A percentile compares a stretch with the other conserved stretches of the same genome.
These are phyloP conservation scores for Channa striata DNA, from an alignment of 2,797 vertebrate species.

Conservation along the genomic window DNA sequence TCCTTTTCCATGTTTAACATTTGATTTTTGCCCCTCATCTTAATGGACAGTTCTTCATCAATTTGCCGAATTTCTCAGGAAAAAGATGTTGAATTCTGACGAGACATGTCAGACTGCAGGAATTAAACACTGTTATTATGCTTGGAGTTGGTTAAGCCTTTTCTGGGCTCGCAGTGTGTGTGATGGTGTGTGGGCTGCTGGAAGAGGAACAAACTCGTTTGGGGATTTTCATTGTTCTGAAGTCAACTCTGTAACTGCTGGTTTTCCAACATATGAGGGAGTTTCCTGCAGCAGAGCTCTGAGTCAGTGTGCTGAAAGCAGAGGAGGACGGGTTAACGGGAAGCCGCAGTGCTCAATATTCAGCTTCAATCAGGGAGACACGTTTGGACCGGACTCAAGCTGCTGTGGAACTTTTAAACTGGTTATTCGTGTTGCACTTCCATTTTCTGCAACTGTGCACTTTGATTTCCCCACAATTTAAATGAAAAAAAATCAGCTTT, in stretches of 20 bases:
- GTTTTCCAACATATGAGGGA: slow-evolving; percentile 49
- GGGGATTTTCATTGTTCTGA: slow-evolving; percentile 16
- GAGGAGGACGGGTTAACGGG: neutral
- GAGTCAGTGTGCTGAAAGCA: slow-evolving; percentile 14
- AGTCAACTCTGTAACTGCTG: slow-evolving; percentile 23
- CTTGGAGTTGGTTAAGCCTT: neutral
- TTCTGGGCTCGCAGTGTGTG: neutral
- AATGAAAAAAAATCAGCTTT: too few species aligned
- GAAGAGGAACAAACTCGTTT: slow-evolving; percentile 31
- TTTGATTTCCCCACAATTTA: neutral
- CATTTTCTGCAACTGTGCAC: neutral
- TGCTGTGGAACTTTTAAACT: neutral
- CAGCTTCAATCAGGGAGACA: neutral
- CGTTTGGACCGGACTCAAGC: neutral
- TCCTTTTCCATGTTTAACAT: too few species aligned
- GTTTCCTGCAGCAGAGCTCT: slow-evolving; percentile 54
- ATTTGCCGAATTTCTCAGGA: too few species aligned
- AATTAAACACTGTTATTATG: slow-evolving; percentile 1
- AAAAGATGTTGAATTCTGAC: too few species aligned
- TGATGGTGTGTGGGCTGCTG: slow-evolving; percentile 40
- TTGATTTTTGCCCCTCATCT: too few species aligned
- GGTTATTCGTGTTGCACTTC: neutral
- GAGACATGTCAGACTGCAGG: too few species aligned
- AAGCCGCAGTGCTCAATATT: neutral
- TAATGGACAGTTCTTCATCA: too few species aligned